These are phyloP conservation scores for Ips typographus DNA, from an alignment of 1,140 invertebrate genomes.

Conservation along the genomic window DNA sequence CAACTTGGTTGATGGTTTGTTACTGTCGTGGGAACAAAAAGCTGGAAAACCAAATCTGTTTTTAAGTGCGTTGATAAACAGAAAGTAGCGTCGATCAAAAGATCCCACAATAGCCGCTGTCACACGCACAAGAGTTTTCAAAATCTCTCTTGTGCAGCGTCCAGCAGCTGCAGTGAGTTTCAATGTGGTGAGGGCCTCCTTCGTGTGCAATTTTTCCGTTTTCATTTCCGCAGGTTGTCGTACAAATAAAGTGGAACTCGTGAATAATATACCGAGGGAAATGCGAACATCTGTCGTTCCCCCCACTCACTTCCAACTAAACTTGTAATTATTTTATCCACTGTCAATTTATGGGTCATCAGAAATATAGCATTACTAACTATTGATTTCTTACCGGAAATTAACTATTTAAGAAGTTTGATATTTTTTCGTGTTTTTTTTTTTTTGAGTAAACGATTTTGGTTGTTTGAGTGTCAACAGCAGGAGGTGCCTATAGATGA, in stretches of 20 bases:
- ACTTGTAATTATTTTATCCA: slow-evolving; percentile 27
- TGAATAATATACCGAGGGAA: slow-evolving; percentile 5
- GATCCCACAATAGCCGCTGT: slow-evolving; percentile 91
- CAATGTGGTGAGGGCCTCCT: slow-evolving; percentile 17
- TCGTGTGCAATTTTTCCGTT: background rate
- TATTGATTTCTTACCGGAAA: slow-evolving; percentile 23
- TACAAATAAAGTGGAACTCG: background rate
- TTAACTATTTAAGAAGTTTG: slow-evolving; percentile 26
- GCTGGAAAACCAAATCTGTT: too few relatives aligned
- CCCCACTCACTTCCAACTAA: slow-evolving; percentile 18
- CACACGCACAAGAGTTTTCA: slow-evolving; percentile 93
- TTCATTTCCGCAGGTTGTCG: background rate
- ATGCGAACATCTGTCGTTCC: slow-evolving; percentile 15
- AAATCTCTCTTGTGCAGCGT: slow-evolving; percentile 93
- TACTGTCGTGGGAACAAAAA: too few relatives aligned
- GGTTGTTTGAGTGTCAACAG: too few relatives aligned
- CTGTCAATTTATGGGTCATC: slow-evolving; percentile 31
- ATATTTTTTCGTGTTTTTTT: background rate
- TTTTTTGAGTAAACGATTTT: background rate
- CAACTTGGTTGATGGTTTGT: too few relatives aligned
- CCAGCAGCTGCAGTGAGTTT: slow-evolving; percentile 83
- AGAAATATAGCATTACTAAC: slow-evolving; percentile 2
- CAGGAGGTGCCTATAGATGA: too few relatives aligned
- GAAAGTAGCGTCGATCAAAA: slow-evolving; percentile 45
- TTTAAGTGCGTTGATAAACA: too few relatives aligned